Evolutionary conservation across 2,113 vertebrate species (phyloP).

Genomic region (Corvus hawaiiensis): DNA sequence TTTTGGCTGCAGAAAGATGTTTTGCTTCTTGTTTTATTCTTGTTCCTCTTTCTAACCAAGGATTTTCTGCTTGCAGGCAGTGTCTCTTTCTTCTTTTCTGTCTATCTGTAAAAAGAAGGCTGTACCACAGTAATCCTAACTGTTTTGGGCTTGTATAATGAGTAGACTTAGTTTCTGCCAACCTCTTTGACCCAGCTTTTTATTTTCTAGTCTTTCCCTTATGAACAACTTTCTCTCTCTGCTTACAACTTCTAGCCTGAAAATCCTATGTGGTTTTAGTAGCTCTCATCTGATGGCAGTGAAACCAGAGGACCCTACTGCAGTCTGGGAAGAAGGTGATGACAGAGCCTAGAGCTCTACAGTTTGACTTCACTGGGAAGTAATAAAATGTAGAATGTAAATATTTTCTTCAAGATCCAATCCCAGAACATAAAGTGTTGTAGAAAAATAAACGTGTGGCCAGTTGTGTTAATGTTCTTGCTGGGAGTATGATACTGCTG

Average conservation of each 20-base stretch:
- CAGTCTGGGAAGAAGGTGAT: not conserved
- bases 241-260: not conserved
- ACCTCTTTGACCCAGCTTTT: not conserved
- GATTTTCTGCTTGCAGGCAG: not conserved
- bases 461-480: not conserved
- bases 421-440: not conserved
- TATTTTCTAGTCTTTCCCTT: not conserved
- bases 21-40: not conserved
- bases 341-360: not conserved
- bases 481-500: not conserved
- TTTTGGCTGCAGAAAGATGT: not conserved
- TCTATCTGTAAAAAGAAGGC: not conserved
- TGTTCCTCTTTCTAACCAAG: not conserved
- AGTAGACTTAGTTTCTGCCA: not conserved
- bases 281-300: not conserved
- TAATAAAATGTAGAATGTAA: not conserved
- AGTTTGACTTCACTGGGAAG: not conserved
- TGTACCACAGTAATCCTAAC: not conserved
- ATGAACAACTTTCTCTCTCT: not conserved
- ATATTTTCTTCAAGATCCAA: not conserved
- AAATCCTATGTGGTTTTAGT: not conserved
- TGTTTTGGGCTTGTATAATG: not conserved
- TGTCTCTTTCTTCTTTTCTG: not conserved
- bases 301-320: not conserved
- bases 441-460: not conserved